Evolutionary conservation across 2,797 vertebrate species (phyloP), one percentile per base, ranked within the genome.

Genomic region (Urophycis tenuis): DNA sequence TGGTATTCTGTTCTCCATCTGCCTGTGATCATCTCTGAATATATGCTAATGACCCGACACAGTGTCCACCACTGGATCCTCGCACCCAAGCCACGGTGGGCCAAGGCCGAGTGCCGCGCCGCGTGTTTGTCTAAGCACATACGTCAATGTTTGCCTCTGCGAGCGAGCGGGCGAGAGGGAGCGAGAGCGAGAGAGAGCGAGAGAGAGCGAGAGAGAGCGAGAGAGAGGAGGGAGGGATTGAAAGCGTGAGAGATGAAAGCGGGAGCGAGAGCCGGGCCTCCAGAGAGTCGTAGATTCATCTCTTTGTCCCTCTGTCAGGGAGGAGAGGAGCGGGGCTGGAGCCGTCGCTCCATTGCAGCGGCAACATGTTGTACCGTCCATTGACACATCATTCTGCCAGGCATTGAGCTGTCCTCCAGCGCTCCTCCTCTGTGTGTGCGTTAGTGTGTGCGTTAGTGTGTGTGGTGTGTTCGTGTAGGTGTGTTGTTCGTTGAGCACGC

Each of bases 291-390:
- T 86, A 83, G 89, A 86, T 85, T 76, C 83, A 85, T 81, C 82
- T 91, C 92, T 92, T 93, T 94, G 92, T 93, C 84, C 88, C 72
- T 88, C 88, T 93, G 92, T 93, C 92, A 92, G 87, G 76, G 82
- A 79, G 83, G 88, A 36, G 90, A 91, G 89, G 82, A 89, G 88
- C 79, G 72, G 85, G 80, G 84, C 86, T 88, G 85, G 81, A 78
- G 75, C 89, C 86, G 85, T 88, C 82, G 83, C 84, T 84, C 79
- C 83, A 86, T 73, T 80, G 84, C 89, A 89, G 86, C 84, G 71
- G 85, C 85, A 89, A 89, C 91, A 89, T 91, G 89, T 87, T 90
- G 91, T 88, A 90, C 86, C 86, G 92, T 89, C 87, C 90, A 88
- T 82, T 92, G 91, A 92, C 87, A 87, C 86, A 89, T 92, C 90